These are phyloP conservation scores for Drosophila burlai DNA, from an alignment of 1,140 invertebrate species.

Conservation along the genomic window DNA sequence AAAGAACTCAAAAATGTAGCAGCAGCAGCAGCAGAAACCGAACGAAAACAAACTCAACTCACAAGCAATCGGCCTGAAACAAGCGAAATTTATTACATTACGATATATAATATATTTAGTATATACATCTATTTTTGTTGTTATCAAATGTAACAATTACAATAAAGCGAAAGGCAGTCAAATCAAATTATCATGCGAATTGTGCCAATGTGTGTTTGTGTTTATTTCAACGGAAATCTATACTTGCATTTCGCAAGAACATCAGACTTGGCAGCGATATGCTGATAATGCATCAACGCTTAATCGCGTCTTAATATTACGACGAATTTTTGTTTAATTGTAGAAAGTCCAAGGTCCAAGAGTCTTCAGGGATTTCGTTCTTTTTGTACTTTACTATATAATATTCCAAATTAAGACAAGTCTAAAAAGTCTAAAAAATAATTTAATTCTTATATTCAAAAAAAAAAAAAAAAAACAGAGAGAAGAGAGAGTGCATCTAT, in stretches of 20 bases:
- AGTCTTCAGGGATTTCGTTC: no score
- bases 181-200: conserved; percentile 22
- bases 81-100: conserved; percentile 50
- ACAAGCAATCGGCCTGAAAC: conserved; percentile 42
- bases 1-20: not conserved
- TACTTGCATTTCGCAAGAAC: not conserved
- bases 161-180: conserved; percentile 62
- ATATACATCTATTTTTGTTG: conserved; percentile 43
- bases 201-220: not conserved
- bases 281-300: no score
- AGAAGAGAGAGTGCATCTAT: no score
- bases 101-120: conserved; percentile 21
- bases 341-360: no score
- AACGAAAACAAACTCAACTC: conserved; percentile 24
- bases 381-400: no score
- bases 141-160: conserved; percentile 59
- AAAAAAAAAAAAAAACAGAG: no score
- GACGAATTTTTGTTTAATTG: no score
- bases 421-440: no score
- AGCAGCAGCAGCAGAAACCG: conserved; percentile 49
- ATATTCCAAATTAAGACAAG: no score
- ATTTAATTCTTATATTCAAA: no score
- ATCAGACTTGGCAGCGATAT: not conserved
- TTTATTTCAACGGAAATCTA: not conserved
- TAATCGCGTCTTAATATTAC: no score